Evolutionary conservation across 2,113 vertebrate species (phyloP).

Genomic region (Myotis lucifugus): DNA sequence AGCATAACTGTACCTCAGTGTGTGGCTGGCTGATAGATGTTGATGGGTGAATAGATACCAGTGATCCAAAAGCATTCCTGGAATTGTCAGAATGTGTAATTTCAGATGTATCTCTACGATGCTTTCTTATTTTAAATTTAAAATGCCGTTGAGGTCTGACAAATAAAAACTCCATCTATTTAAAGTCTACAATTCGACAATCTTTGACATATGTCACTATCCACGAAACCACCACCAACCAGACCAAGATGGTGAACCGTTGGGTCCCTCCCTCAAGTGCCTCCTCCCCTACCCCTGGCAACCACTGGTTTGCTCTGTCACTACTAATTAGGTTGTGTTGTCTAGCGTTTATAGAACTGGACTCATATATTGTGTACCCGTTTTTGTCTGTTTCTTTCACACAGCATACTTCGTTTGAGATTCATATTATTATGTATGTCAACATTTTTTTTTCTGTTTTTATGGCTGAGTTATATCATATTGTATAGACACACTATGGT

Average conservation of each 20-base stretch:
- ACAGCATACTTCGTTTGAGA: neutral
- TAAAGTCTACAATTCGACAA: neutral
- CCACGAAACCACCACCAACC: neutral
- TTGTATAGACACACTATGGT: neutral
- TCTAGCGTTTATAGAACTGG: neutral
- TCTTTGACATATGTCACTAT: neutral
- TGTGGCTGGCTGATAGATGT: neutral
- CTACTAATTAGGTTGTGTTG: neutral
- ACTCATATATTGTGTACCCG: neutral
- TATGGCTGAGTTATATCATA: neutral
- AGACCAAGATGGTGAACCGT: neutral
- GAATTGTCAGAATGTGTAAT: neutral
- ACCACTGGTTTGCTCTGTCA: neutral
- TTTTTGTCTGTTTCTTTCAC: neutral
- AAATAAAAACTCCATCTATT: neutral
- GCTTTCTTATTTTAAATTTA: neutral
- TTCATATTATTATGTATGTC: neutral
- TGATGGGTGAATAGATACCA: neutral
- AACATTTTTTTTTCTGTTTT: neutral
- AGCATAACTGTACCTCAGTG: neutral
- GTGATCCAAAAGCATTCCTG: neutral
- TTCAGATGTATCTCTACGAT: neutral
- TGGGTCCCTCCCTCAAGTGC: too few species aligned
- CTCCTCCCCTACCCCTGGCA: accelerated
- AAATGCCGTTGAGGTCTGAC: neutral